These are phyloP conservation scores for Agriopis leucophaearia DNA, from an alignment of 2,888 invertebrate genomes.

Conservation along the genomic window DNA sequence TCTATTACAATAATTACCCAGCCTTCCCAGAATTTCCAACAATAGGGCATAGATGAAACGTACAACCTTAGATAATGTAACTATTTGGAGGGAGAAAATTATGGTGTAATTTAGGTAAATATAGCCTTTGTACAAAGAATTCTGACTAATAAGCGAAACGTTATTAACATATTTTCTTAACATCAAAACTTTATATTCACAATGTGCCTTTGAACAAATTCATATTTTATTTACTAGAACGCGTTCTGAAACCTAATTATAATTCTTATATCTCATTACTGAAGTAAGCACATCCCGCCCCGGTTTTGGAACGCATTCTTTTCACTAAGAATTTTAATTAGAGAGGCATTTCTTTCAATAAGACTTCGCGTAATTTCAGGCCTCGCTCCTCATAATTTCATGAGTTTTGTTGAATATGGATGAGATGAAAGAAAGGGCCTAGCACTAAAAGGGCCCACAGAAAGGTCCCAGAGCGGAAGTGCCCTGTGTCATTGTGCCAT, in stretches of 20 bases:
- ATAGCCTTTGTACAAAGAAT: too few relatives aligned
- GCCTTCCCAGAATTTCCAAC: too few relatives aligned
- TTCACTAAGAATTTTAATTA: constrained; percentile 58
- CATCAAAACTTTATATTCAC: background rate
- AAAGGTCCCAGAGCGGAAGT: constrained; percentile 17
- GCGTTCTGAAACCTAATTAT: constrained; percentile 42
- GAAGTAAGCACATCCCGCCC: constrained; percentile 39
- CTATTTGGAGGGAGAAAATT: too few relatives aligned
- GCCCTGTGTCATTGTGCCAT: constrained; percentile 37
- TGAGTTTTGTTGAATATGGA: constrained; percentile 42
- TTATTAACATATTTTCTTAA: too few relatives aligned
- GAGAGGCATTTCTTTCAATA: constrained; percentile 52
- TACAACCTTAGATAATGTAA: too few relatives aligned
- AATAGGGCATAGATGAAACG: too few relatives aligned
- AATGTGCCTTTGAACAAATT: background rate
- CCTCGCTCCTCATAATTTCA: constrained; percentile 50
- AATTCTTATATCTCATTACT: constrained; percentile 48
- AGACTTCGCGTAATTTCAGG: constrained; percentile 35
- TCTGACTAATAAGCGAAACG: too few relatives aligned
- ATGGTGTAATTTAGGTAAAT: too few relatives aligned
- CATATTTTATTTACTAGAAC: constrained; percentile 22
- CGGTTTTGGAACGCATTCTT: constrained; percentile 50
- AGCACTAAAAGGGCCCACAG: constrained; percentile 22
- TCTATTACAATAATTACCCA: too few relatives aligned
- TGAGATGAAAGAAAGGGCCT: constrained; percentile 28